These are phyloP conservation scores for Percina caprodes DNA, from an alignment of 2,113 vertebrate species.

Conservation along the genomic window DNA sequence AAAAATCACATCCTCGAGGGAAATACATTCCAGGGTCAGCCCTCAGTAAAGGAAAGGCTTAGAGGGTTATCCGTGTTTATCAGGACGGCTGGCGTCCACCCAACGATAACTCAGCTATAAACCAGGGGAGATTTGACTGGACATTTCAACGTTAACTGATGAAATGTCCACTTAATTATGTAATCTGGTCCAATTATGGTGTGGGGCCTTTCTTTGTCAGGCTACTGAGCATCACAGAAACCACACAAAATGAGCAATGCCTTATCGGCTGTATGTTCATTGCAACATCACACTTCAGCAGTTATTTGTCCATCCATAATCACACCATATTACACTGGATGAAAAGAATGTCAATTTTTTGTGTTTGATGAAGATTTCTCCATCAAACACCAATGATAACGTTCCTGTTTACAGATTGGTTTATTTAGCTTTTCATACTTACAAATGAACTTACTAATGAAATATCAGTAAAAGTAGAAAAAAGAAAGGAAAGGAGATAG, in stretches of 20 bases:
- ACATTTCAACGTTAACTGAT: slow-evolving; percentile 55
- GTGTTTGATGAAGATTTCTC: no score
- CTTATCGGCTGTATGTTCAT: background rate
- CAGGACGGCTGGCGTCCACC: slow-evolving; percentile 41
- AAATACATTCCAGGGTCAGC: slow-evolving; percentile 45
- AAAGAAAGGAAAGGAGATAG: no score
- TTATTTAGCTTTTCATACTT: background rate
- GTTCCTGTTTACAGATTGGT: background rate
- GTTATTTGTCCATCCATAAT: background rate
- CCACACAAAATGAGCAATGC: background rate
- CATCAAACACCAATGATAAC: no score
- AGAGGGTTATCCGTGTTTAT: slow-evolving; percentile 63
- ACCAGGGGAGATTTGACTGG: slow-evolving; percentile 17
- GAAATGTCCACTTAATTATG: slow-evolving; percentile 23
- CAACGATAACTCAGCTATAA: slow-evolving; percentile 56
- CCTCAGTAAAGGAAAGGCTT: slow-evolving; percentile 38
- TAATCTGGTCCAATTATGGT: slow-evolving; percentile 16
- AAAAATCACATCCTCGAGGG: slow-evolving; percentile 50
- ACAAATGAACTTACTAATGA: no score
- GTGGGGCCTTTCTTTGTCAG: background rate
- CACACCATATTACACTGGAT: background rate
- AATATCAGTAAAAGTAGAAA: no score
- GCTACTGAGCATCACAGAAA: background rate
- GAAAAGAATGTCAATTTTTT: no score
- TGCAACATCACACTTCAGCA: background rate